These are phyloP conservation scores for Prionailurus bengalensis DNA, from an alignment of 2,113 vertebrate genomes.

Conservation along the genomic window DNA sequence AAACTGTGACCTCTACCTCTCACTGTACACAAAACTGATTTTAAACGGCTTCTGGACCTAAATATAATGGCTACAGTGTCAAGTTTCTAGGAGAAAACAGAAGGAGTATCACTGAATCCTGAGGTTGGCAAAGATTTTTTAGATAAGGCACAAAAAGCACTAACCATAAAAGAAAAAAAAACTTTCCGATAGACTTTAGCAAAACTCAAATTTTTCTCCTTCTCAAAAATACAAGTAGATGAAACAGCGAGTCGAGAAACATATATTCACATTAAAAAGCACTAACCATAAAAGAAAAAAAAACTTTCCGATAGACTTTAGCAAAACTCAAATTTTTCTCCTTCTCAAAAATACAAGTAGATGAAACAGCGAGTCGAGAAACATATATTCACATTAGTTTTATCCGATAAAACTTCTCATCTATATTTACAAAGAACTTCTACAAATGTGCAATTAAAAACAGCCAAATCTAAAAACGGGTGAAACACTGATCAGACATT, in stretches of 20 bases:
- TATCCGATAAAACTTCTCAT: constrained; percentile 2
- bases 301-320: neutral
- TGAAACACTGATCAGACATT: constrained; percentile 14
- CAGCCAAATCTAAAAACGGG: neutral
- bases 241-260: neutral
- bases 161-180: neutral
- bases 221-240: neutral
- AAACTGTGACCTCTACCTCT: neutral
- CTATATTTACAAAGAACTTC: constrained; percentile 25
- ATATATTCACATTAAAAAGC: neutral
- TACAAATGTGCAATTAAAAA: constrained; percentile 12
- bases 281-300: neutral
- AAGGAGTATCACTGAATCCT: neutral
- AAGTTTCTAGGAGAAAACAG: neutral
- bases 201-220: constrained; percentile 44
- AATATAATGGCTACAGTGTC: neutral
- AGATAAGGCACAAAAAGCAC: neutral
- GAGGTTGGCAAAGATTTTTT: neutral
- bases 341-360: neutral
- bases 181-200: neutral
- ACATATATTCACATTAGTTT: neutral
- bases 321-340: constrained; percentile 28
- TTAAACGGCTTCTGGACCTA: neutral
- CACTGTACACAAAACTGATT: constrained; percentile 32
- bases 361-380: neutral